A percentile compares a stretch with the other conserved stretches of the same genome.
Conservation (phyloP, 2,888 invertebrate genomes). For the Sminthurinus aureus region DNA sequence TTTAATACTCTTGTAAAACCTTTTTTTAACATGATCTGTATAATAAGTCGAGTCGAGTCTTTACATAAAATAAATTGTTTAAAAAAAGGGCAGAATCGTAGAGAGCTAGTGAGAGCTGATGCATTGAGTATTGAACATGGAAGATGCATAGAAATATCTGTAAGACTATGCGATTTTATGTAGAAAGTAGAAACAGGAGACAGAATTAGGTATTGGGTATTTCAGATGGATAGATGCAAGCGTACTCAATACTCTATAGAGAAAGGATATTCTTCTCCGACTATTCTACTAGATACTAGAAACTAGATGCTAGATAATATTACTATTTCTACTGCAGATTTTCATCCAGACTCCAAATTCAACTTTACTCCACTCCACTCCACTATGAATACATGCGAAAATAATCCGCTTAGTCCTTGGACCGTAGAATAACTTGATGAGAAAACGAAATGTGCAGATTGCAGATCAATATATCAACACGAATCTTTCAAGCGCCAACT, state of each 20-base stretch:
- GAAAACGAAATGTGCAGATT: constrained; percentile 56
- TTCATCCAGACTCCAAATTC: constrained; percentile 18
- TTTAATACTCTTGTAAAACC: neutral
- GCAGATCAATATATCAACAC: constrained; percentile 44
- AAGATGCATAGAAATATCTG: too few species aligned
- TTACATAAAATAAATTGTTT: neutral
- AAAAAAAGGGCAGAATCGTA: neutral
- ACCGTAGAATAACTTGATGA: constrained; percentile 57
- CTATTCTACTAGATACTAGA: too few species aligned
- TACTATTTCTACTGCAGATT: constrained; percentile 2
- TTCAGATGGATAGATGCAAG: too few species aligned
- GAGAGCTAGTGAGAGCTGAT: neutral
- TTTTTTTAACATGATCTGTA: neutral
- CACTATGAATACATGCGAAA: constrained; percentile 53
- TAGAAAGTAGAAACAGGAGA: too few species aligned
- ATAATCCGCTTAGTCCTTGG: constrained; percentile 58
- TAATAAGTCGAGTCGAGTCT: neutral
- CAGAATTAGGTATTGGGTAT: too few species aligned
- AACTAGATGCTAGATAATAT: too few species aligned
- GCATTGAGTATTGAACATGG: too few species aligned
- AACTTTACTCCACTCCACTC: too few species aligned
- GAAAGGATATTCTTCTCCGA: constrained; percentile 3
- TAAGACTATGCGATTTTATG: too few species aligned
- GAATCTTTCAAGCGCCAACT: constrained; percentile 39
- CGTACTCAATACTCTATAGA: neutral